Conservation (phyloP, 2,797 vertebrate species). For the Merluccius polli region DNA sequence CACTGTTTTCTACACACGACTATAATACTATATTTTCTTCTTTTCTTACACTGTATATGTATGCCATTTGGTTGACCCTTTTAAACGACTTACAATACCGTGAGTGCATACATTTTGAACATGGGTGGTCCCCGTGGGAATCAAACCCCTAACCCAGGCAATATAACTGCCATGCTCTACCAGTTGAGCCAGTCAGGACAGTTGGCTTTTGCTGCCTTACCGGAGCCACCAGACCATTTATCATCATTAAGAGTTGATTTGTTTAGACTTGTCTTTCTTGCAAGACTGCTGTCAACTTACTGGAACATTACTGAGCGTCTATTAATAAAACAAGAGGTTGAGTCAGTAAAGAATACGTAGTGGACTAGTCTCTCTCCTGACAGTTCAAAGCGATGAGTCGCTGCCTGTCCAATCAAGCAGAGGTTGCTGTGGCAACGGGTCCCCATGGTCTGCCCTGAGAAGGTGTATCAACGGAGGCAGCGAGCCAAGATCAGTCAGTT, state of each 20-base stretch:
- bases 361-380: not conserved
- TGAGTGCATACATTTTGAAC: too few species aligned
- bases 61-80: too few species aligned
- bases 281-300: not conserved
- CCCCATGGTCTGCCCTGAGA: slow-evolving; percentile 40
- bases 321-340: not conserved
- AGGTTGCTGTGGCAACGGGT: slow-evolving; percentile 65
- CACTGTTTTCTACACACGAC: not conserved
- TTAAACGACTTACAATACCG: too few species aligned
- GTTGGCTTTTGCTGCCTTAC: not conserved
- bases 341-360: not conserved
- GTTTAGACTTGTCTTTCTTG: not conserved
- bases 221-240: not conserved
- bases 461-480: slow-evolving; percentile 45
- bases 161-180: too few species aligned
- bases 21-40: not conserved
- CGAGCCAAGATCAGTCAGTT: slow-evolving; percentile 5
- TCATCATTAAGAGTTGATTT: not conserved
- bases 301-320: not conserved
- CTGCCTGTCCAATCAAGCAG: slow-evolving; percentile 59
- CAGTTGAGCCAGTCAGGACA: too few species aligned
- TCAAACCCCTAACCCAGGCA: too few species aligned
- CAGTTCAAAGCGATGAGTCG: slow-evolving; percentile 21
- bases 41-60: too few species aligned
- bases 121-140: too few species aligned